phyloP scores from a whole-genome alignment of 2,888 invertebrate genomes.

The Caprella mutica region DNA sequence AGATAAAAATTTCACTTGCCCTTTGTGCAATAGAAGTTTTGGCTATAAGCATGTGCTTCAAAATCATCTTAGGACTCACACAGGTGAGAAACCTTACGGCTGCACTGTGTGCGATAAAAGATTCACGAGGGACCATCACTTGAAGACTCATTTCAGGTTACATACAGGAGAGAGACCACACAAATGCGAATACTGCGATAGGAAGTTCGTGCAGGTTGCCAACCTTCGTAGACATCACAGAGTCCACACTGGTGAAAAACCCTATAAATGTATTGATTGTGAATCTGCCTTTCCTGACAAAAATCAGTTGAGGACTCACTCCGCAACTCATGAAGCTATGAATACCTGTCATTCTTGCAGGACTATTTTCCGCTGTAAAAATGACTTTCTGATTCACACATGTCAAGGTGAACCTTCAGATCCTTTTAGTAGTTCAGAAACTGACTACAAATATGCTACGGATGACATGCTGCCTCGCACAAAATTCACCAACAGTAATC shows the following conservation, averaged over 20 bases:
- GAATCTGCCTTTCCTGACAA: slow-evolving; percentile 78
- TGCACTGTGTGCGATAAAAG: slow-evolving; percentile 83
- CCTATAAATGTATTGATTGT: slow-evolving; percentile 73
- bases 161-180: slow-evolving; percentile 91
- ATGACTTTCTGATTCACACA: too few species aligned
- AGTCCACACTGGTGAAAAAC: slow-evolving; percentile 83
- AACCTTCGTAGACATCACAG: slow-evolving; percentile 76
- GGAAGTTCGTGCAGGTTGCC: slow-evolving; percentile 86
- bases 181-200: slow-evolving; percentile 79
- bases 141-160: slow-evolving; percentile 82
- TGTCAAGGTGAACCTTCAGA: too few species aligned
- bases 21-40: slow-evolving; percentile 73
- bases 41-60: slow-evolving; percentile 90
- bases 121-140: slow-evolving; percentile 82
- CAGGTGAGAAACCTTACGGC: slow-evolving; percentile 87
- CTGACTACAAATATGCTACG: too few species aligned
- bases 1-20: slow-evolving; percentile 79
- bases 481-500: too few species aligned
- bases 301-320: slow-evolving; percentile 81
- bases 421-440: too few species aligned
- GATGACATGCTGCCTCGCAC: too few species aligned
- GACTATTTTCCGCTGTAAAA: too few species aligned
- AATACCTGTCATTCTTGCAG: too few species aligned
- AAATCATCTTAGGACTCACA: slow-evolving; percentile 87
- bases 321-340: slow-evolving; percentile 76